Evolutionary conservation across 2,113 vertebrate genomes (phyloP).

Genomic region (Corvus moneduloides): DNA sequence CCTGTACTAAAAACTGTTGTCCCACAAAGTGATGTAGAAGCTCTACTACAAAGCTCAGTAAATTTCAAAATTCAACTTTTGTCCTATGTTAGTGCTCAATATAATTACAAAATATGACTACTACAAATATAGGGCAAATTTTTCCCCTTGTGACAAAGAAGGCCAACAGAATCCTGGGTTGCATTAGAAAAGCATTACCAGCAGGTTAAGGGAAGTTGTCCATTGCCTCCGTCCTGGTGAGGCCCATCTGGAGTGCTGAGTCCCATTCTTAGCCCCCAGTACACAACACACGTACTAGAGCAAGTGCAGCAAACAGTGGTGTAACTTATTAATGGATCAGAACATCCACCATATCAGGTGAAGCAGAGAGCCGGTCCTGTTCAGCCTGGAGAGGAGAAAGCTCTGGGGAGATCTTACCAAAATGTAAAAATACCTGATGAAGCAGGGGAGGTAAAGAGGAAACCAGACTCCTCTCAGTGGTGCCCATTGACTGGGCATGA

Average conservation of each 20-base stretch:
- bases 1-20: neutral
- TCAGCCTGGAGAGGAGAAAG: neutral
- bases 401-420: neutral
- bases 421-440: neutral
- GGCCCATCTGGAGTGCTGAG: neutral
- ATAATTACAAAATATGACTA: neutral
- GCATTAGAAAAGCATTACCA: neutral
- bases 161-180: neutral
- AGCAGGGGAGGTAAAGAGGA: neutral
- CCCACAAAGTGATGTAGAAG: neutral
- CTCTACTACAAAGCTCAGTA: neutral
- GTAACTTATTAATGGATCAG: fast-evolving
- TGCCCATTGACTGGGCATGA: neutral
- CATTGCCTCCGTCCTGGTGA: neutral
- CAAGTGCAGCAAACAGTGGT: neutral
- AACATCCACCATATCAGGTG: neutral
- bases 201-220: neutral
- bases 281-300: neutral
- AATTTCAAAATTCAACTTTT: neutral
- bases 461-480: neutral
- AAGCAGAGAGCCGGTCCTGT: neutral
- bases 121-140: neutral
- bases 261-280: neutral
- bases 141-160: neutral
- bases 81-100: neutral